A percentile compares a stretch with the other conserved stretches of the same genome.
Conservation (phyloP, 1,140 invertebrate species). For the Gonatopus flavifemur region DNA sequence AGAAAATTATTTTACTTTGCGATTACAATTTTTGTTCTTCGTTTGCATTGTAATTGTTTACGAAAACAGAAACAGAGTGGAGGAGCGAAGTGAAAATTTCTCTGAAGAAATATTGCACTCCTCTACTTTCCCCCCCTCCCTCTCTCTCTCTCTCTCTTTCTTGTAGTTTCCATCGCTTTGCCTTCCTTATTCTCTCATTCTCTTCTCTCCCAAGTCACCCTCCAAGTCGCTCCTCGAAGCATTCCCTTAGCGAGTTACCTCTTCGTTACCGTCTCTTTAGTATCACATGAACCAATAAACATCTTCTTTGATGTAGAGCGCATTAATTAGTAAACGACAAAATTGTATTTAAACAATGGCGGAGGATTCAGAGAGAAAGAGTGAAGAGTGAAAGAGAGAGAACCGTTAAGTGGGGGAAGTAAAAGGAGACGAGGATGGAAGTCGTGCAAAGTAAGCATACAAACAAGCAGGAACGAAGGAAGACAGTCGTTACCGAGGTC, state of each 20-base stretch:
- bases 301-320: conserved; percentile 59
- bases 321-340: conserved; percentile 63
- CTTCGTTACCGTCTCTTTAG: conserved; percentile 61
- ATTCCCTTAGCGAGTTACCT: conserved; percentile 54
- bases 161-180: background rate
- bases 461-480: conserved; percentile 43
- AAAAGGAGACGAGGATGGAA: conserved; percentile 4
- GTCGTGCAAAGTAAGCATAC: conserved; percentile 43
- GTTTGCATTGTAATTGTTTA: too few relatives aligned
- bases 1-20: too few relatives aligned
- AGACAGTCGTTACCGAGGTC: conserved; percentile 30
- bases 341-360: conserved; percentile 61
- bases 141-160: conserved; percentile 19
- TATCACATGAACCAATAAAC: conserved; percentile 62
- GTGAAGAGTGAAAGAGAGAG: conserved; percentile 8
- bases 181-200: conserved; percentile 15
- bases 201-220: conserved; percentile 22
- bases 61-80: background rate
- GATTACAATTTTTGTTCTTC: background rate
- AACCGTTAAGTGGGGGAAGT: conserved; percentile 4
- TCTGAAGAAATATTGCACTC: background rate
- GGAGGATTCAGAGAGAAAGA: conserved; percentile 29
- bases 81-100: background rate
- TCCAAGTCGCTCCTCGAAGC: conserved; percentile 47
- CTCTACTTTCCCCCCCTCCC: conserved; percentile 4